phyloP scores from a whole-genome alignment of 2,888 invertebrate genomes.

The Nasonovia ribisnigri region DNA sequence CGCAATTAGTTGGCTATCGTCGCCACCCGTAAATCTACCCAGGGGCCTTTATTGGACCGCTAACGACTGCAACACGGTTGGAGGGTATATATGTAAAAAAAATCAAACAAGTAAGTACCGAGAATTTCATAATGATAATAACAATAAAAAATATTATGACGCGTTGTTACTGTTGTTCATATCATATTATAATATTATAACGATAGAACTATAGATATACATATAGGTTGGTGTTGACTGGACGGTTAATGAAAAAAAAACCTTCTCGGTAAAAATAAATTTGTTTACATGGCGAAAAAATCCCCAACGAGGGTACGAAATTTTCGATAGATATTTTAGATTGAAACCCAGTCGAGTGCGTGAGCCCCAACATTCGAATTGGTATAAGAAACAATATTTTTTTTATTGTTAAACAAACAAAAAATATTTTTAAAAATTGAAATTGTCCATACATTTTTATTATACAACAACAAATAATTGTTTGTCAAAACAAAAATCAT shows the following conservation, averaged over 20 bases:
- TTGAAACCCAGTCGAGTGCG: neutral
- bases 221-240: neutral
- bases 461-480: neutral
- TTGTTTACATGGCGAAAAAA: neutral
- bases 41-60: slow-evolving; percentile 81
- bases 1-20: slow-evolving; percentile 78
- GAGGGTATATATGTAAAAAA: slow-evolving; percentile 78
- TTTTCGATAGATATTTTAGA: neutral
- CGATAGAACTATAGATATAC: neutral
- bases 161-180: neutral
- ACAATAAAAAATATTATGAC: neutral
- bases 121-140: neutral
- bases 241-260: neutral
- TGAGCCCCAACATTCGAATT: neutral
- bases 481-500: neutral
- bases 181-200: neutral
- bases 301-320: neutral
- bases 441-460: neutral
- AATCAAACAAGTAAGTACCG: slow-evolving; percentile 69
- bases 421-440: neutral
- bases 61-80: slow-evolving; percentile 76
- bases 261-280: neutral
- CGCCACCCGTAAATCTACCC: slow-evolving; percentile 76
- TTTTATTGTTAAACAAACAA: neutral
- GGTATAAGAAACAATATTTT: neutral